phyloP scores from a whole-genome alignment of 2,113 vertebrate genomes.

The Hydrochoerus hydrochaeris region DNA sequence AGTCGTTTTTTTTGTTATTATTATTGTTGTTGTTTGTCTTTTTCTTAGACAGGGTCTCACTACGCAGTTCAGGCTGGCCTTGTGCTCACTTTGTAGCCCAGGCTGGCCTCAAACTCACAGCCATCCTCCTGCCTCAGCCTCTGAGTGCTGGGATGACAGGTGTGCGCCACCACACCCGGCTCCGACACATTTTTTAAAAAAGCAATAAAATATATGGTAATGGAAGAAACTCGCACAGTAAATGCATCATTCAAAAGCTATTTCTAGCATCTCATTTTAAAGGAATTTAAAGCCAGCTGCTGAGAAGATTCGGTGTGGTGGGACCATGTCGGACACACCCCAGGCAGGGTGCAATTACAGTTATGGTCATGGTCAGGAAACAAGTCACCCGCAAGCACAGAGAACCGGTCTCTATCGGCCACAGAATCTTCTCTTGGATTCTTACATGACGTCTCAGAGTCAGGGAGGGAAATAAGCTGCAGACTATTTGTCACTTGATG shows the following conservation, averaged over 20 bases:
- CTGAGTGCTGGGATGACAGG: no score
- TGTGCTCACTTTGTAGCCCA: no score
- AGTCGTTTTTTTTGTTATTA: no score
- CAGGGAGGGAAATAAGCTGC: background rate
- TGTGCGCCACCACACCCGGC: no score
- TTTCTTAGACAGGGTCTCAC: no score
- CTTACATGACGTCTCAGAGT: conserved; percentile 4
- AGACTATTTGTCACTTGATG: background rate
- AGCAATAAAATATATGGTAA: background rate
- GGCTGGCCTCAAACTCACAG: no score
- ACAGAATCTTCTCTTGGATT: conserved; percentile 46
- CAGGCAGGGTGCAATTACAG: conserved; percentile 16
- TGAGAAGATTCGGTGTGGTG: background rate
- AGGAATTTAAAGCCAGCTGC: conserved; percentile 54
- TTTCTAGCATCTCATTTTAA: conserved; percentile 56
- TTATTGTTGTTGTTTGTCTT: no score
- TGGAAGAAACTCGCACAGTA: background rate
- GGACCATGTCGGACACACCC: background rate
- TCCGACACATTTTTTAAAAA: background rate
- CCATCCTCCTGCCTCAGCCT: no score
- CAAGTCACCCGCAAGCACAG: background rate
- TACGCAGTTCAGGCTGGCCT: no score
- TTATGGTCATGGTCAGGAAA: conserved; percentile 34
- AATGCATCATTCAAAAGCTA: conserved; percentile 37
- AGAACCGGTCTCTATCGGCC: conserved; percentile 14